Evolutionary conservation across 2,888 invertebrate species (phyloP).

Genomic region (Phengaris alcon): DNA sequence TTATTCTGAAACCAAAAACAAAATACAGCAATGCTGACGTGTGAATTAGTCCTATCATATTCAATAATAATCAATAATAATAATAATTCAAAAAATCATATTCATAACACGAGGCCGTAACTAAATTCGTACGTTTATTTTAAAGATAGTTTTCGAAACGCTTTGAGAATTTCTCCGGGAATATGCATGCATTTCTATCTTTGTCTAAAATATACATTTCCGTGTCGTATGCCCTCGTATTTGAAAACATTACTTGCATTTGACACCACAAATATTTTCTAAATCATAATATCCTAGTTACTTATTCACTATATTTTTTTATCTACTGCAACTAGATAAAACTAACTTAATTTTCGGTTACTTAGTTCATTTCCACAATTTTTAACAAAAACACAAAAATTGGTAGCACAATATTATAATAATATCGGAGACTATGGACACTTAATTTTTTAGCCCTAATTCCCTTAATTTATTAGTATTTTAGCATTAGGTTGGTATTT

Average conservation of each 20-base stretch:
- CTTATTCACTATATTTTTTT: not conserved
- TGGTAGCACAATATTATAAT: too few species aligned
- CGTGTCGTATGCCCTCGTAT: not conserved
- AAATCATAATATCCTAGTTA: not conserved
- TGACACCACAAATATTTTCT: not conserved
- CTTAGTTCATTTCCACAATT: too few species aligned
- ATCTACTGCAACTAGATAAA: too few species aligned
- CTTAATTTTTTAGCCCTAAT: too few species aligned
- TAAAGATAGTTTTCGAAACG: constrained; percentile 12
- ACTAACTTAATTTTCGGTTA: too few species aligned
- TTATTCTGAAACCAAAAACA: too few species aligned
- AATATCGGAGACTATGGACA: too few species aligned
- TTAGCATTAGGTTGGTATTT: too few species aligned
- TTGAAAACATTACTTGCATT: constrained; percentile 2
- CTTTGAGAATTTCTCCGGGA: not conserved
- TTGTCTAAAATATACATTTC: constrained; percentile 3
- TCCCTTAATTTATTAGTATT: too few species aligned
- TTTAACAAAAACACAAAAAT: too few species aligned
- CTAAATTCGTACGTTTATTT: constrained; percentile 16
- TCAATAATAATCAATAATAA: too few species aligned
- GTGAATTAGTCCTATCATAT: not conserved
- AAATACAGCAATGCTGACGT: not conserved
- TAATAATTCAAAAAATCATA: not conserved
- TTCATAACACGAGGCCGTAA: not conserved
- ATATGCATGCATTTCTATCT: not conserved